Evolutionary conservation across 2,797 vertebrate species (phyloP), one percentile per base, ranked within the genome.

Genomic region (Poecile montanus): DNA sequence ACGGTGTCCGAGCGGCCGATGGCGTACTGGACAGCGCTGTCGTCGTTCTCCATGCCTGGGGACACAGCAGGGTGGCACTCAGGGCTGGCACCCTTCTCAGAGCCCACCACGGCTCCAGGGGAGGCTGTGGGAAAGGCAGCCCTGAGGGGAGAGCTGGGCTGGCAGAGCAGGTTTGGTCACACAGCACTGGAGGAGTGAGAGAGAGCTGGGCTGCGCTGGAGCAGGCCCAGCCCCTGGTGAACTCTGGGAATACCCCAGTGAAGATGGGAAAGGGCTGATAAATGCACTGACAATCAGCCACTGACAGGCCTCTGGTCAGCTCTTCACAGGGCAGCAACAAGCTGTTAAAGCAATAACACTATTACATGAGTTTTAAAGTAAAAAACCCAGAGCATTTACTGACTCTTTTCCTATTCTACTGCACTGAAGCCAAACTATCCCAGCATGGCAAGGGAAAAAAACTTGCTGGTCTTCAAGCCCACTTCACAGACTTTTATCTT

Each of bases 11-110:
- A 99, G 47, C 99, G 98, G 22, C 99, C 99, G 6, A 99, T 99
- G 26, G 99, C 99, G 26, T 99, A 99, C 85, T 99, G 99, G 13
- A 99, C 99, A 0, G 99, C 98, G 2, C 98, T 99, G 96, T 99
- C 99, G 13, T 99, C 99, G 2, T 99, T 99, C 97, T 99, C 99
- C 98, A 99, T 99, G 72, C 99, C 99, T 99, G 97, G 86, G 93
- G 27, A 94, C 68, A 96, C 42, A 29, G 23, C 38, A 62, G 61
- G 20, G 44, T 7, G 20, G 16, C 19, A 10, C 67, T 92, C 57
- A 85, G 51, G 62, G 18, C 57, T 44, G 19, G 8, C 16, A 20
- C 9, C 13, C 67, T 22, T 16, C 29, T 44, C 40, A n/a, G 14
- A 47, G 19, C 47, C 44, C 40, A 4, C 23, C 67, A 10, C 1